Percentiles rank a stretch among this genome's conserved stretches.
phyloP scores from a whole-genome alignment of 2,797 vertebrate genomes.

The Acrocephalus scirpaceus region DNA sequence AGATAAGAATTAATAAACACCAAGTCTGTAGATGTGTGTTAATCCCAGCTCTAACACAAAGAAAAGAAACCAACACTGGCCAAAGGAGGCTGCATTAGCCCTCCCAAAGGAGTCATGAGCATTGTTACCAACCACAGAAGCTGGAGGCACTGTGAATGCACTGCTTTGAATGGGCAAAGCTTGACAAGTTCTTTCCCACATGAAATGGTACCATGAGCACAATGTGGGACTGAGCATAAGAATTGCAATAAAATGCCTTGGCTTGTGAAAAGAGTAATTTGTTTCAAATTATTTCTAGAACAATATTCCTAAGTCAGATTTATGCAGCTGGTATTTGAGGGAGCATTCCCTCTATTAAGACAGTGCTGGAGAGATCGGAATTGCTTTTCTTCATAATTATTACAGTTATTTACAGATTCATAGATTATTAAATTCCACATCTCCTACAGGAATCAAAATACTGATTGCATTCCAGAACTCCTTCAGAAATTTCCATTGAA shows the following conservation, averaged over 20 bases:
- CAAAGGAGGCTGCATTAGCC: neutral
- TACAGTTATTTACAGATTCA: neutral
- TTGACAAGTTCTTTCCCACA: no score
- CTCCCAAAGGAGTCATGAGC: rapidly evolving
- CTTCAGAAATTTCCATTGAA: neutral
- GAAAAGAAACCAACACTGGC: no score
- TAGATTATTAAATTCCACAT: neutral
- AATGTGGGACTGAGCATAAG: neutral
- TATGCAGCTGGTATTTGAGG: neutral
- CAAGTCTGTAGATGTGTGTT: no score
- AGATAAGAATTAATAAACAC: no score
- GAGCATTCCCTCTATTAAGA: neutral
- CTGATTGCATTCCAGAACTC: neutral
- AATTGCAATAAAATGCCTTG: neutral
- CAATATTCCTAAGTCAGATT: neutral
- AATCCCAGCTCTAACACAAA: no score
- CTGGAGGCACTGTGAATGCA: neutral
- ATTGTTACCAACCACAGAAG: neutral
- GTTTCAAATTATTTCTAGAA: neutral
- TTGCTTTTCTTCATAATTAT: neutral
- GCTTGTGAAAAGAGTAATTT: neutral
- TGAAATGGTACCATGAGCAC: neutral
- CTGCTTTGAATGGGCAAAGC: neutral
- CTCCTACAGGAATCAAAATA: neutral
- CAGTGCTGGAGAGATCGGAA: neutral